These are phyloP conservation scores for Acleris cristana DNA, from an alignment of 2,888 invertebrate species.

Conservation along the genomic window DNA sequence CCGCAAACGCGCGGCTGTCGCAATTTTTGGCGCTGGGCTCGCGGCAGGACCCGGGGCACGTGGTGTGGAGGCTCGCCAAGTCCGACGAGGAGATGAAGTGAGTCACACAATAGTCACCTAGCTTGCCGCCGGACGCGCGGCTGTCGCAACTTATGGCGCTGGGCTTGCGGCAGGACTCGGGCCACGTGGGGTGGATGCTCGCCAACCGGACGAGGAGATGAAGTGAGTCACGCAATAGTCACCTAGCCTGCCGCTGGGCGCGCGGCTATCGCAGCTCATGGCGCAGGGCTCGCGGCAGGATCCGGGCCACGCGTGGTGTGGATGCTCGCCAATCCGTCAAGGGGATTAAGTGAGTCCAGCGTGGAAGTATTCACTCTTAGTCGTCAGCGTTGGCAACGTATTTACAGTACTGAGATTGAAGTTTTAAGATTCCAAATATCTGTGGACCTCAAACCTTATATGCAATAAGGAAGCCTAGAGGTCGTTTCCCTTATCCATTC, in stretches of 20 bases:
- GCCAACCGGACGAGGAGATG: constrained; percentile 90
- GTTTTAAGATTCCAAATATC: too few relatives aligned
- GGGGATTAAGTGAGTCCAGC: constrained; percentile 86
- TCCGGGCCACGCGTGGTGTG: constrained; percentile 89
- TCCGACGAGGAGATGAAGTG: constrained; percentile 91
- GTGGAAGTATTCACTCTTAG: too few relatives aligned
- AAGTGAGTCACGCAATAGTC: constrained; percentile 75
- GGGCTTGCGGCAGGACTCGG: constrained; percentile 87
- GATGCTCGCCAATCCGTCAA: constrained; percentile 91
- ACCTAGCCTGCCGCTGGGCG: constrained; percentile 84
- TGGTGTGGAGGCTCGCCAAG: constrained; percentile 92
- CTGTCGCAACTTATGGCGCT: constrained; percentile 91
- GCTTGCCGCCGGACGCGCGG: constrained; percentile 86
- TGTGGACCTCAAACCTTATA: too few relatives aligned
- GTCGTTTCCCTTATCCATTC: too few relatives aligned
- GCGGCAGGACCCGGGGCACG: constrained; percentile 86
- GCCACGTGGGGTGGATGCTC: constrained; percentile 92
- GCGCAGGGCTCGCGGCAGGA: constrained; percentile 88
- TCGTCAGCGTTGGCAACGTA: too few relatives aligned
- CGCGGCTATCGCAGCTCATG: constrained; percentile 88
- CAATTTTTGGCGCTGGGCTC: constrained; percentile 91
- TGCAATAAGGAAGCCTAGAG: too few relatives aligned
- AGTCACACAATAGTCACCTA: too few relatives aligned
- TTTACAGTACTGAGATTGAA: too few relatives aligned
- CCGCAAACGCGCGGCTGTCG: constrained; percentile 87